A percentile compares a stretch with the other conserved stretches of the same genome.
Evolutionary conservation across 2,888 invertebrate species (phyloP).

Genomic region (Stenoptilia bipunctidactyla): DNA sequence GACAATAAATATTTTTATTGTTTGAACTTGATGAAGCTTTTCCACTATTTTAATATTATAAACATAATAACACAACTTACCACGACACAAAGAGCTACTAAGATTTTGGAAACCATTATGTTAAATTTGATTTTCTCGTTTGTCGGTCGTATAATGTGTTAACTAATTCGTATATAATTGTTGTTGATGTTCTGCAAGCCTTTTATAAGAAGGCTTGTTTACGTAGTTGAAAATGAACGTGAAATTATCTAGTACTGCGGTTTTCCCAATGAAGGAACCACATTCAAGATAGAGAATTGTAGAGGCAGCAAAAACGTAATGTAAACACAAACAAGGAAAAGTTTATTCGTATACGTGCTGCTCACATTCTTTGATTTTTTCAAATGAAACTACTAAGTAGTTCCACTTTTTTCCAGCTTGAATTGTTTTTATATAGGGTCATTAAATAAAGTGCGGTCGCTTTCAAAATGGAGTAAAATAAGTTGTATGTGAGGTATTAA

Average conservation of each 20-base stretch:
- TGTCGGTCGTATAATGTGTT: constrained; percentile 21
- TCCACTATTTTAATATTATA: no score
- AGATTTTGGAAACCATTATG: constrained; percentile 47
- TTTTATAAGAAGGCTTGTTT: constrained; percentile 47
- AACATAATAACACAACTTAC: constrained; percentile 28
- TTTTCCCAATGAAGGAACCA: constrained; percentile 43
- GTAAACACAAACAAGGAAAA: no score
- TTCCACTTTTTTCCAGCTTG: no score
- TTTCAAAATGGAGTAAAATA: no score
- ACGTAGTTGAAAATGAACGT: constrained; percentile 15
- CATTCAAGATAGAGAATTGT: constrained; percentile 34
- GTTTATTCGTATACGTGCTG: no score
- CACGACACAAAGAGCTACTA: constrained; percentile 37
- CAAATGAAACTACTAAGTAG: no score
- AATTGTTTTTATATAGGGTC: no score
- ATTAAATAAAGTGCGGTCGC: no score
- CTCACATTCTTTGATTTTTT: no score
- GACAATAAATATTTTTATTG: no score
- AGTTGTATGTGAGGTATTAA: no score
- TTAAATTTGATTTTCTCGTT: constrained; percentile 22
- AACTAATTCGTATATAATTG: constrained; percentile 23
- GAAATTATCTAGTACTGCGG: constrained; percentile 21
- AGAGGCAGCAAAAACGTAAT: background rate
- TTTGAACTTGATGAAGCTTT: no score
- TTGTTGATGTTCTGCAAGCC: constrained; percentile 17